Evolutionary conservation across 2,888 invertebrate species (phyloP).

Genomic region (Eupithecia dodoneata): DNA sequence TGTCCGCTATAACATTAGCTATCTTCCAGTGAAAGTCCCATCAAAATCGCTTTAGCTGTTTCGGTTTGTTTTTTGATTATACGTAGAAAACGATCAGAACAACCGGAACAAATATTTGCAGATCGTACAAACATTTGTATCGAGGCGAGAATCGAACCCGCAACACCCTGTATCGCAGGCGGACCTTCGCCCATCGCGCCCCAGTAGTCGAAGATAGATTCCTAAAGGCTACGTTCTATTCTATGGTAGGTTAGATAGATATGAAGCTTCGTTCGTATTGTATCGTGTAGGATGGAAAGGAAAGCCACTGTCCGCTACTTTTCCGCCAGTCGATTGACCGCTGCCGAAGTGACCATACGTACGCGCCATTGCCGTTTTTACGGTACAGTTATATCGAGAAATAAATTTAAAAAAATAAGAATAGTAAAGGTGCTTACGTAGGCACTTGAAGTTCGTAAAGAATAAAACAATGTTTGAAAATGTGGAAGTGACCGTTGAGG

Average conservation of each 20-base stretch:
- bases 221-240: not conserved
- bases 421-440: not conserved
- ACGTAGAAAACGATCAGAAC: too few species aligned
- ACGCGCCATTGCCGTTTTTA: conserved; percentile 42
- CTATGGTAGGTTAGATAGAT: not conserved
- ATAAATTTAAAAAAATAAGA: not conserved
- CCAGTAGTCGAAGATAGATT: too few species aligned
- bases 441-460: not conserved
- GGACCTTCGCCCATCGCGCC: too few species aligned
- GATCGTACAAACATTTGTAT: too few species aligned
- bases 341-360: conserved; percentile 55
- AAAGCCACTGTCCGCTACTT: conserved; percentile 17
- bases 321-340: conserved; percentile 54
- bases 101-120: too few species aligned
- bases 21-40: too few species aligned
- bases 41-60: too few species aligned
- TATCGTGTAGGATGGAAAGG: conserved; percentile 6
- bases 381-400: conserved; percentile 5
- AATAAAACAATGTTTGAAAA: conserved; percentile 41
- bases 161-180: too few species aligned
- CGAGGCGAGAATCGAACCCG: too few species aligned
- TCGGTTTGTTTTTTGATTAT: too few species aligned
- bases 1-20: too few species aligned
- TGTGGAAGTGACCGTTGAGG: conserved; percentile 75
- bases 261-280: not conserved